Base-by-base conservation (phyloP, 2,113 vertebrate species). In the Urocolius indicus region DNA sequence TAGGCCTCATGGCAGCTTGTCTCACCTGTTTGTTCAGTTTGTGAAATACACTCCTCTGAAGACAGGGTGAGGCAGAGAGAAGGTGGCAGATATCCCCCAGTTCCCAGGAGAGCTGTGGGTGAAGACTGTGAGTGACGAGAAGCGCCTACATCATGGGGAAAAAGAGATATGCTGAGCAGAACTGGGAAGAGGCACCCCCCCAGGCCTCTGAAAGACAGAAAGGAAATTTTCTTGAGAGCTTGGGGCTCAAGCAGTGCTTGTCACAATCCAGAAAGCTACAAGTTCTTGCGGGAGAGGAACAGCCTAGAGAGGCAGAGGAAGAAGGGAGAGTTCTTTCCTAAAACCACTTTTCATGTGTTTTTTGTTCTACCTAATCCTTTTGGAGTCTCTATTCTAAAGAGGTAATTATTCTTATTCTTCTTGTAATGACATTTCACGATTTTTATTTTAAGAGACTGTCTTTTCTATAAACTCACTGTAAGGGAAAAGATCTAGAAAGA, bases 361-460 rank as follows among this genome's bases (percentile, higher is more conserved):
- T 77, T 10, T 26, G 5, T 66, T 22, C 29, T 51, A 23, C 18
- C 9, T 77, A 76, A 79, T 83, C 30, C 34, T 34, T 91, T 87
- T 83, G 54, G 73, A 41, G 93, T 88, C 46, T 58, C 46, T 69
- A 12, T 80, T 34, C 67, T 61, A 80, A 90, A 68, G 63, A 90
- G 75, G 73, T 92, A 87, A 75, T 88, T 90, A 71, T 77, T 92
- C 67, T 86, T 43, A 12, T 89, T 86, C 29, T 74, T 67, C 62
- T 43, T 86, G 48, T 89, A 89, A 89, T 79, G 65, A 58, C 90
- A 68, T 87, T 94, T 93, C 20, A 5, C 59, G 29, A 80, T 89
- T 93, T 84, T 90, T 84, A 86, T 95, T 95, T 92, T 84, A 92
- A 77, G 92, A 74, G 59, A 46, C 54, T 82, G 36, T 89, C 82